phyloP scores from a whole-genome alignment of 2,797 vertebrate genomes.

The Anabacerthia variegaticeps region DNA sequence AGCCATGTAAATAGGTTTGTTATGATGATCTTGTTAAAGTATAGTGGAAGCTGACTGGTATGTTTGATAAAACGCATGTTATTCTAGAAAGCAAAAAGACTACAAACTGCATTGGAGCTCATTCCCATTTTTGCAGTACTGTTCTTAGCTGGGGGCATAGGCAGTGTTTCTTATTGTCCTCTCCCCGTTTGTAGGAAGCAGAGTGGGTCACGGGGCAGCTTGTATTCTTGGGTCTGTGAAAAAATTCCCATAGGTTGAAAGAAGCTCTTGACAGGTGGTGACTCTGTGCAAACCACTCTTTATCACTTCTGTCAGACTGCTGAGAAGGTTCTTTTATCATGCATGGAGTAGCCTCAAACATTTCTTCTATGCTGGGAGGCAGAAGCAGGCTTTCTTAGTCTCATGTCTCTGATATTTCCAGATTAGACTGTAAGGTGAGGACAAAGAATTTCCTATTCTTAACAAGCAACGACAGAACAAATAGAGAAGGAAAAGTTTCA shows the following conservation, averaged over 20 bases:
- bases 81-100: not conserved
- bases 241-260: not conserved
- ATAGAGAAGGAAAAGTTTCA: conserved; percentile 30
- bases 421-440: conserved; percentile 1
- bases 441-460: conserved; percentile 45
- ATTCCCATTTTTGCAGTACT: not conserved
- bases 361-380: not conserved
- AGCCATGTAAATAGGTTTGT: not conserved
- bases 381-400: not conserved
- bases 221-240: not conserved
- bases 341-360: not conserved
- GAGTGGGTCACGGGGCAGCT: not conserved
- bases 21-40: not conserved
- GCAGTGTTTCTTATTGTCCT: fast-evolving
- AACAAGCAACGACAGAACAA: not conserved
- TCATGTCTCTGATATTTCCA: not conserved
- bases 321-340: not conserved
- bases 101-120: not conserved
- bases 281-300: not conserved
- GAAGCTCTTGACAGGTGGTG: not conserved
- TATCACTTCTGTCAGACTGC: not conserved
- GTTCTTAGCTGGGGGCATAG: not conserved
- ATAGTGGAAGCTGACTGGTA: not conserved
- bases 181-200: not conserved
- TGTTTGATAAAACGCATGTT: not conserved